These are phyloP conservation scores for Chondrosia reniformis DNA, from an alignment of 37 sponge, comb jelly and placozoan genomes.

Conservation along the genomic window DNA sequence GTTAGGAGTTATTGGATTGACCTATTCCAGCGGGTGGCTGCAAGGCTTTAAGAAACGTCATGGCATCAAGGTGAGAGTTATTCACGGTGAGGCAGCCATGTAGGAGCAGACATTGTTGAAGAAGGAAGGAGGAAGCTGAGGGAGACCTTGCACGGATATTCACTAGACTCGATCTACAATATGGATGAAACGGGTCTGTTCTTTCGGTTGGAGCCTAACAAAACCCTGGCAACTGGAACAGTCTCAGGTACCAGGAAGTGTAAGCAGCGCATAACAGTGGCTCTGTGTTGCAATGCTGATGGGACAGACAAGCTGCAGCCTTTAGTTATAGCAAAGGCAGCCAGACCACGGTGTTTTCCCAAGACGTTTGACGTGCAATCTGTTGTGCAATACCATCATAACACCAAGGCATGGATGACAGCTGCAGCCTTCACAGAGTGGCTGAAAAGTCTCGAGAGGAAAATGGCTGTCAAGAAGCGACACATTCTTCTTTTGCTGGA, in stretches of 20 bases:
- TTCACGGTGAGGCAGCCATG: constrained; percentile 23
- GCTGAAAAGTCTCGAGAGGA: constrained; percentile 1
- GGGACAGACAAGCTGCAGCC: constrained; percentile 26
- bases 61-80: background rate
- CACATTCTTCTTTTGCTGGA: constrained; percentile 6
- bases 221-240: constrained; percentile 15
- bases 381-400: background rate
- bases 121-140: background rate
- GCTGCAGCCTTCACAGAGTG: constrained; percentile 4
- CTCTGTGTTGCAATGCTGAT: constrained; percentile 8
- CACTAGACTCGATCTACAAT: background rate
- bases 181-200: constrained; percentile 20
- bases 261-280: constrained; percentile 25
- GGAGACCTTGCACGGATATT: background rate
- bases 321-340: constrained; percentile 19
- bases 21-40: constrained; percentile 23
- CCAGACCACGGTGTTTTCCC: constrained; percentile 15
- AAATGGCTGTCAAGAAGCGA: constrained; percentile 5
- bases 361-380: constrained; percentile 10
- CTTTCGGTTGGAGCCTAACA: constrained; percentile 2
- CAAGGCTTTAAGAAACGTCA: constrained; percentile 19
- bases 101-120: background rate
- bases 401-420: constrained; percentile 39
- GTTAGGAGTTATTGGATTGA: background rate
- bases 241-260: constrained; percentile 10